phyloP scores from a whole-genome alignment of 2,888 invertebrate species.

The Melinaea marsaeus region DNA sequence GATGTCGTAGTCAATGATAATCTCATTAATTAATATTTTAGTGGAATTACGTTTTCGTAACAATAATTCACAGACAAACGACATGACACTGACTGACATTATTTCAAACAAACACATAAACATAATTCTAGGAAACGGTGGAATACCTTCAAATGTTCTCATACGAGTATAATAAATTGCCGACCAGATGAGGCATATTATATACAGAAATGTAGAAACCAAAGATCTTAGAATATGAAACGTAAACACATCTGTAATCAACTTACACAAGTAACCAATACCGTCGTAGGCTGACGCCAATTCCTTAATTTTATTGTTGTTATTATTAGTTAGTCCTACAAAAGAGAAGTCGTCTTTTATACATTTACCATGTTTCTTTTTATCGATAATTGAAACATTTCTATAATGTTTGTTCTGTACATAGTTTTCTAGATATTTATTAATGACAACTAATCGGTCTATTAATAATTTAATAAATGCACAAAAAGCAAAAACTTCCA shows the following conservation, averaged over 20 bases:
- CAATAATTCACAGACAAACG: conserved; percentile 48
- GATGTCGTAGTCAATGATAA: conserved; percentile 58
- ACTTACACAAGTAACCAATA: conserved; percentile 45
- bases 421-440: conserved; percentile 44
- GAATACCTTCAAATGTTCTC: conserved; percentile 29
- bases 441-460: conserved; percentile 44
- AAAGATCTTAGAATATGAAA: conserved; percentile 56
- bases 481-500: conserved; percentile 49
- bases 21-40: conserved; percentile 50
- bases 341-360: conserved; percentile 36
- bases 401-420: conserved; percentile 36
- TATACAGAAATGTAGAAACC: conserved; percentile 49
- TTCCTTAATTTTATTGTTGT: conserved; percentile 46
- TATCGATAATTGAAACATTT: conserved; percentile 27
- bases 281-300: conserved; percentile 47
- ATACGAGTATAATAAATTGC: conserved; percentile 44
- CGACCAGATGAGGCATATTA: conserved; percentile 55
- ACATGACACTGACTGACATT: conserved; percentile 36
- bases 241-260: conserved; percentile 53
- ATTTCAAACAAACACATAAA: conserved; percentile 35
- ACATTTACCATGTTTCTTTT: conserved; percentile 28
- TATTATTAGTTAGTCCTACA: conserved; percentile 39
- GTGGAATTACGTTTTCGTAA: conserved; percentile 45
- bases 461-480: conserved; percentile 45
- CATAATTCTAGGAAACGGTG: conserved; percentile 16